Percentiles rank a stretch among this genome's conserved stretches.
Evolutionary conservation across 1,140 invertebrate species (phyloP).

Genomic region (Charaxes varanes): DNA sequence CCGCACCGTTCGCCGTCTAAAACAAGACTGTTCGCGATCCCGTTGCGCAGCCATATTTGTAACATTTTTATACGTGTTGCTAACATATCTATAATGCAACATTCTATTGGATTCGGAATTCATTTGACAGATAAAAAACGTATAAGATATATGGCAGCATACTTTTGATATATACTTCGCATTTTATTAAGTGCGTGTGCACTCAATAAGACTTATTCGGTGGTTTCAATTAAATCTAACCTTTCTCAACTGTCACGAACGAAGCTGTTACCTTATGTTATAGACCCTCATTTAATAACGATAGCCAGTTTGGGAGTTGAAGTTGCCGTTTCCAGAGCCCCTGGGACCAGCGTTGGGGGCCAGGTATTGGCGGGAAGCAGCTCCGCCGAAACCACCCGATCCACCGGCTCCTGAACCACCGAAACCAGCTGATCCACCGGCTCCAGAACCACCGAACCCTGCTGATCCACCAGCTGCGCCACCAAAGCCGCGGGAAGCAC

Average conservation of each 20-base stretch:
- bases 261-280: conserved; percentile 8
- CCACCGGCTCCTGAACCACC: conserved; percentile 24
- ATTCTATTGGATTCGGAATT: too few species aligned
- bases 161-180: too few species aligned
- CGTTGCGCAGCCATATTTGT: too few species aligned
- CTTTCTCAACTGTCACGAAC: conserved; percentile 2
- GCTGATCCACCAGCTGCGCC: conserved; percentile 19
- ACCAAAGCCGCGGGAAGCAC: conserved; percentile 21
- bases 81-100: too few species aligned
- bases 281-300: conserved; percentile 37
- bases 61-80: too few species aligned
- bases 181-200: background rate
- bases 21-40: too few species aligned
- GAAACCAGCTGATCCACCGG: conserved; percentile 20
- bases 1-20: too few species aligned
- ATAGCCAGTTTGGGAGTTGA: conserved; percentile 61
- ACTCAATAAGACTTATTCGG: conserved; percentile 2
- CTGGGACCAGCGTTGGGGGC: conserved; percentile 50
- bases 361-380: conserved; percentile 56
- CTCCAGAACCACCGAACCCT: conserved; percentile 14
- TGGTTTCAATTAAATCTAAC: conserved; percentile 11
- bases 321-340: conserved; percentile 58
- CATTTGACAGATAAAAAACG: too few species aligned
- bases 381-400: conserved; percentile 33
- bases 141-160: too few species aligned